Conservation (phyloP, 23 tunicate genomes). For the Ascidia mentula region DNA sequence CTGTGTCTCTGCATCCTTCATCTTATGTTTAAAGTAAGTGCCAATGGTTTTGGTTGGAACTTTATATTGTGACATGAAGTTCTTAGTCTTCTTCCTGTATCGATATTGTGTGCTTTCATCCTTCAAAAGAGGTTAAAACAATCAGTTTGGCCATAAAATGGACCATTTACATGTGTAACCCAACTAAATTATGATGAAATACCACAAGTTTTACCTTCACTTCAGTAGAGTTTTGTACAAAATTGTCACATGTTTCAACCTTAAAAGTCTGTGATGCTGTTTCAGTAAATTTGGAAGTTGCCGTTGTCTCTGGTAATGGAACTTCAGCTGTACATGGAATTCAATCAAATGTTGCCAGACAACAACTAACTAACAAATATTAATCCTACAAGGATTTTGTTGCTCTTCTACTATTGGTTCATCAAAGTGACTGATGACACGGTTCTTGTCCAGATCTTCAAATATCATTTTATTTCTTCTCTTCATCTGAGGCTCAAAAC, state of each 20-base stretch:
- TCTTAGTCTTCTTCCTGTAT: conserved; percentile 75
- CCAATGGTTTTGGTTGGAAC: conserved; percentile 71
- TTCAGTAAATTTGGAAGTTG: not conserved
- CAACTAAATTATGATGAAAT: not conserved
- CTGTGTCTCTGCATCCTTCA: conserved; percentile 59
- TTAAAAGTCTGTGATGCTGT: conserved; percentile 5
- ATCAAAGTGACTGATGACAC: conserved; percentile 40
- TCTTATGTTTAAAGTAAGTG: conserved; percentile 70
- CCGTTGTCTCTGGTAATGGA: not conserved
- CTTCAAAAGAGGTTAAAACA: conserved; percentile 10
- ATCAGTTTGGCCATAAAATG: no score
- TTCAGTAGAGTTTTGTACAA: conserved; percentile 19
- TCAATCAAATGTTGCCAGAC: no score
- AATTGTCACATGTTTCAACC: not conserved
- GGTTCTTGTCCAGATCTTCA: conserved; percentile 35
- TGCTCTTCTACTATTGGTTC: not conserved
- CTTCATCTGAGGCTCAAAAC: conserved; percentile 30
- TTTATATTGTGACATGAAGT: conserved; percentile 73
- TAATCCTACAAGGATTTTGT: no score
- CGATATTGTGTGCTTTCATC: conserved; percentile 85
- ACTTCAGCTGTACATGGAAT: no score
- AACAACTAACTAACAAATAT: no score
- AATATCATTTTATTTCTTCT: conserved; percentile 9
- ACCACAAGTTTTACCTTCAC: conserved; percentile 17
- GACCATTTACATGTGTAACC: no score